Conservation (phyloP, 2,113 vertebrate species). For the Chloropsis cyanopogon region DNA sequence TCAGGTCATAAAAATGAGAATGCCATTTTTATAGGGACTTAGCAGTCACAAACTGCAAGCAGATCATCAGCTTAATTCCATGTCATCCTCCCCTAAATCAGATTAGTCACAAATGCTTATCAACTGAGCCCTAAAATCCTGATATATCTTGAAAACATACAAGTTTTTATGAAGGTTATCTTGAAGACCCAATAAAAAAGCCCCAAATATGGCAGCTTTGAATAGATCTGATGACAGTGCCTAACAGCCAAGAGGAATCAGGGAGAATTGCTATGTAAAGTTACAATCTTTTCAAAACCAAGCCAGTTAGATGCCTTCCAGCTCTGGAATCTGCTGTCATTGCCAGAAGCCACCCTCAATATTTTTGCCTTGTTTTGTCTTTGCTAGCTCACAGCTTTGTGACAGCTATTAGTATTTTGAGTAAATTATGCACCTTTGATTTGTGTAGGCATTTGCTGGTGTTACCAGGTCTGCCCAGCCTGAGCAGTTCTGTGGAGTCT, state of each 20-base stretch:
- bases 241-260: not conserved
- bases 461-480: not conserved
- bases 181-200: not conserved
- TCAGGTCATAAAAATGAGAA: constrained; percentile 19
- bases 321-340: not conserved
- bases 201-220: not conserved
- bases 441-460: not conserved
- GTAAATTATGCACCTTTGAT: not conserved
- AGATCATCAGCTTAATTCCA: constrained; percentile 8
- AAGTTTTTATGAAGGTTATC: not conserved
- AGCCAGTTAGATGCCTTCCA: not conserved
- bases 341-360: not conserved
- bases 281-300: not conserved
- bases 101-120: constrained; percentile 53
- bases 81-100: constrained; percentile 45
- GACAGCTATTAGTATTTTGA: not conserved
- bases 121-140: constrained; percentile 12
- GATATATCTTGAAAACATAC: not conserved
- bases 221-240: not conserved
- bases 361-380: not conserved
- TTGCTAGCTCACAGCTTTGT: not conserved
- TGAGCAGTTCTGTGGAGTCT: not conserved
- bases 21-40: not conserved
- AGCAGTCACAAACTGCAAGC: not conserved
- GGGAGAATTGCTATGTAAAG: not conserved